phyloP scores from a whole-genome alignment of 2,113 vertebrate genomes.

The Coracopsis vasa region DNA sequence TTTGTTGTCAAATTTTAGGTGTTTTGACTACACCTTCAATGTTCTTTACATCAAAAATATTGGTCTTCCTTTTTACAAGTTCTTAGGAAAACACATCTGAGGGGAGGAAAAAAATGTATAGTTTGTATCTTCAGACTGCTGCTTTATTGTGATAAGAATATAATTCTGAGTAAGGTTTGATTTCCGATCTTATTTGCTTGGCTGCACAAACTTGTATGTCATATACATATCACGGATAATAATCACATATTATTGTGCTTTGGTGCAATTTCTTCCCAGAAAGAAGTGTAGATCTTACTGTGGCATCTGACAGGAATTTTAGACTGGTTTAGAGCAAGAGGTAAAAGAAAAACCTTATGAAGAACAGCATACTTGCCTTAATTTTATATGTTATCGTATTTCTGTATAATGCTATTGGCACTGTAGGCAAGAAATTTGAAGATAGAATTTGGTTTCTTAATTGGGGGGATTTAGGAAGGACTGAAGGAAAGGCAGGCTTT shows the following conservation, averaged over 20 bases:
- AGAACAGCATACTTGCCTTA: neutral
- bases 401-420: neutral
- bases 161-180: neutral
- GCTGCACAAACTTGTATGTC: neutral
- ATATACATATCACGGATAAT: neutral
- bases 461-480: neutral
- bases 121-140: neutral
- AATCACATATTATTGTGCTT: neutral
- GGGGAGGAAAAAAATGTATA: neutral
- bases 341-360: neutral
- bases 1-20: neutral
- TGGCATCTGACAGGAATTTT: neutral
- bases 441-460: neutral
- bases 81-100: neutral
- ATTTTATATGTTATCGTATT: neutral
- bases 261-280: neutral
- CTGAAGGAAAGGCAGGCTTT: neutral
- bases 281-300: neutral
- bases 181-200: conserved; percentile 21
- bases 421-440: neutral
- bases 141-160: neutral
- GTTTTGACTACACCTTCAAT: neutral
- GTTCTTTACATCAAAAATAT: neutral
- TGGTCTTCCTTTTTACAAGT: neutral
- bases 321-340: neutral